Percentiles rank a stretch among this genome's conserved stretches.
Evolutionary conservation across 2,888 invertebrate genomes (phyloP).

Genomic region (Paralinhomoeus sp.): DNA sequence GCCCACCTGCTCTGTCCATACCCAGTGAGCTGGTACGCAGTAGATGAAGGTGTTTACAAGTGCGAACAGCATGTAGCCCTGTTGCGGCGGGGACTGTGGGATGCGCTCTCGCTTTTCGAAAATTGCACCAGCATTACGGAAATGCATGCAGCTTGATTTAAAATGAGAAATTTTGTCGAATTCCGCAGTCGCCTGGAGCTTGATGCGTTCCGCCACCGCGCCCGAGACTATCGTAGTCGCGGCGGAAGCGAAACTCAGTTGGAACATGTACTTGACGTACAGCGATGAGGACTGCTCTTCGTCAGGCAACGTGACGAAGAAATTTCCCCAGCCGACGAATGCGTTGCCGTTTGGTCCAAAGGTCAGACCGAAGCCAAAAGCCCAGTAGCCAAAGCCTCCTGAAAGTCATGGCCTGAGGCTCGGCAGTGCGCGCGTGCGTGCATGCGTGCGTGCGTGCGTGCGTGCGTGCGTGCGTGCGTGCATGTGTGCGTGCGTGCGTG

Average conservation of each 20-base stretch:
- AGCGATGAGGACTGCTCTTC: not conserved
- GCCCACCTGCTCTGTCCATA: conserved; percentile 12
- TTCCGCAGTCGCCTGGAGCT: conserved; percentile 19
- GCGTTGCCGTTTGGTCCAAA: not conserved
- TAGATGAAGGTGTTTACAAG: conserved; percentile 12
- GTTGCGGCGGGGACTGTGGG: no score
- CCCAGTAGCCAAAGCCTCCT: conserved; percentile 1
- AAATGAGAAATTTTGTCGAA: no score
- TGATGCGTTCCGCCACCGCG: conserved; percentile 21
- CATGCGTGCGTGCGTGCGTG: no score
- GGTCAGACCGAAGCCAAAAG: not conserved
- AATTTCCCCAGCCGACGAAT: not conserved
- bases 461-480: no score
- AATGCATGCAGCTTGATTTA: no score
- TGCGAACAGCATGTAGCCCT: conserved; percentile 19
- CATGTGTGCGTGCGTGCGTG: no score
- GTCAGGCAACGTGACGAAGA: not conserved
- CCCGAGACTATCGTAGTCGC: conserved; percentile 24
- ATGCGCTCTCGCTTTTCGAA: no score
- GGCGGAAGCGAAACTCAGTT: conserved; percentile 16
- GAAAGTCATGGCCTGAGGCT: no score
- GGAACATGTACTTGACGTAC: conserved; percentile 4
- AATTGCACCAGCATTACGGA: no score
- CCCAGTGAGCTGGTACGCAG: conserved; percentile 12
- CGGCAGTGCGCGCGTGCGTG: no score